phyloP scores from a whole-genome alignment of 2,888 invertebrate species.

The Sarcophaga rosellei region DNA sequence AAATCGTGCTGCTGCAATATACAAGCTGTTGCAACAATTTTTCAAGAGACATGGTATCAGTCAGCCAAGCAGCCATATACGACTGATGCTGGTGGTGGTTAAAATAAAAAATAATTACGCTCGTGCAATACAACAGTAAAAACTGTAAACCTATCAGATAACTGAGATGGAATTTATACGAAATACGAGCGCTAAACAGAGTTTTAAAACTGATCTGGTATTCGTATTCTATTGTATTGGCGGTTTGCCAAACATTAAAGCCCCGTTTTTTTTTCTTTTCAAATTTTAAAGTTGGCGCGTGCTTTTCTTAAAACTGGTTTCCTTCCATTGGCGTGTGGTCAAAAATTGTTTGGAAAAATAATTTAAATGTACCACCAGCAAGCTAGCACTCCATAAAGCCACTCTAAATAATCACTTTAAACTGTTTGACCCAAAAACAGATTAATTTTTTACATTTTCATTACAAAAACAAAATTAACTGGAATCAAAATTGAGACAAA shows the following conservation, averaged over 20 bases:
- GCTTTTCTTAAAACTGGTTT: constrained; percentile 55
- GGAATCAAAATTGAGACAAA: too few species aligned
- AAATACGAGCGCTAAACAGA: neutral
- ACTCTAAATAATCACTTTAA: constrained; percentile 29
- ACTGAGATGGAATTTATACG: constrained; percentile 32
- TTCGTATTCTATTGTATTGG: constrained; percentile 14
- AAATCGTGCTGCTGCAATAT: constrained; percentile 32
- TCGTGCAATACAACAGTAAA: neutral
- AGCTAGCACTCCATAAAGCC: neutral
- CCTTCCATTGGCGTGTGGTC: constrained; percentile 31
- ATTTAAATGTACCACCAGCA: constrained; percentile 4
- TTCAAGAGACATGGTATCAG: constrained; percentile 4
- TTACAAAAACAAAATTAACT: neutral
- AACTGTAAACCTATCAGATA: constrained; percentile 46
- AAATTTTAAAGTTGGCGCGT: constrained; percentile 53
- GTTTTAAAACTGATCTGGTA: neutral
- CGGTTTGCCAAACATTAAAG: constrained; percentile 29
- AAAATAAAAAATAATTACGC: constrained; percentile 20
- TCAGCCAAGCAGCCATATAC: too few species aligned
- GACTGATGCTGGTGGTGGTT: constrained; percentile 5
- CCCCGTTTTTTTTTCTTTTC: constrained; percentile 20
- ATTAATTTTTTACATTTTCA: constrained; percentile 37
- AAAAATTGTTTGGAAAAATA: constrained; percentile 39
- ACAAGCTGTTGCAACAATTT: constrained; percentile 13
- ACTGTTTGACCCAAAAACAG: constrained; percentile 33